Evolutionary conservation across 2,888 invertebrate species (phyloP), one percentile per base, ranked within the genome.

Genomic region (Leucophenga montana): DNA sequence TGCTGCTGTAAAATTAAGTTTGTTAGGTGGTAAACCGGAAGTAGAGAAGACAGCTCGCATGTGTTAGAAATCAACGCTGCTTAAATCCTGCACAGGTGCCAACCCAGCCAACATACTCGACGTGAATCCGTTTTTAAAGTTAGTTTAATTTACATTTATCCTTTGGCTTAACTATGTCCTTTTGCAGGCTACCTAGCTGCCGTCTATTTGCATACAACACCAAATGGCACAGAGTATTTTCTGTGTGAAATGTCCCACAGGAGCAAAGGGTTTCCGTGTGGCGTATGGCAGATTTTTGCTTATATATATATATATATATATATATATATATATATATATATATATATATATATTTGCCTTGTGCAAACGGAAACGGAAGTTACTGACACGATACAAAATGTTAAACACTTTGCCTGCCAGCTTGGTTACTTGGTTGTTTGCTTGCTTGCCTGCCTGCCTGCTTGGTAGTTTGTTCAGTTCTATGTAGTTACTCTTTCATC

Each of bases 101-200:
- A n/a, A 18, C 50, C 6, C 50, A 50, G n/a, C 16, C n/a, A 14
- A 50, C 50, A 39, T 50, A 50, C 6, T n/a, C 50, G 13, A 18
- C 50, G n/a, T 6, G 50, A 50, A 72, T 76, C 64, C 70, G 69
- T 70, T 81, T n/a, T 78, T 79, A 76, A 82, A 78, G 84, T 81
- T 80, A 78, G 85, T 86, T 86, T 85, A 86, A 86, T 86, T 86
- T 85, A 84, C 86, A 86, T 85, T 85, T 82, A 85, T 83, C 79
- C 80, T 78, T 74, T 81, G 78, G 79, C 80, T 79, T 80, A 82
- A 78, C 77, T 67, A 67, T 65, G 54, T 68, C 66, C 57, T 71
- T 69, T 67, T 57, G 74, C 54, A 44, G 70, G 31, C 66, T 53
- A 68, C 46, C 75, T 75, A 71, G 72, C 71, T 70, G 75, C 18